Percentiles rank a stretch among this genome's conserved stretches.
Evolutionary conservation across 1,140 invertebrate genomes (phyloP).

Genomic region (Catajapyx aquilonaris): DNA sequence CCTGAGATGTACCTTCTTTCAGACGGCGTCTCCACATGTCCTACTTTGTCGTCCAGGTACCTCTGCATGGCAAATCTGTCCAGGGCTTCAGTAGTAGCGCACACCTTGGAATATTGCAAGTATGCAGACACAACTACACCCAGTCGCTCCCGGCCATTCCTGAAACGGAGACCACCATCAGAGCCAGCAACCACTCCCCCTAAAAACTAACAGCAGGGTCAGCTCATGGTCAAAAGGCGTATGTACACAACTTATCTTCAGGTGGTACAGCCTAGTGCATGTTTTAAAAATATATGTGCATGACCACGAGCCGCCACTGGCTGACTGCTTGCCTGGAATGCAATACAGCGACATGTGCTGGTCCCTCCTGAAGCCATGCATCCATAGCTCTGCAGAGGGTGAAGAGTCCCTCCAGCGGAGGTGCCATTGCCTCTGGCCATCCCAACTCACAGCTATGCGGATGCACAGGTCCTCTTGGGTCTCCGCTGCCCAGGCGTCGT

Average conservation of each 20-base stretch:
- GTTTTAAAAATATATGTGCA: too few species aligned
- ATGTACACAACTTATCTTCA: too few species aligned
- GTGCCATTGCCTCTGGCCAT: conserved; percentile 66
- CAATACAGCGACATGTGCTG: conserved; percentile 59
- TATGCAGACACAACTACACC: conserved; percentile 76
- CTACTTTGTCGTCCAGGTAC: conserved; percentile 72
- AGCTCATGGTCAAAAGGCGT: too few species aligned
- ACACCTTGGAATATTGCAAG: conserved; percentile 85
- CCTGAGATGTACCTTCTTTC: conserved; percentile 75
- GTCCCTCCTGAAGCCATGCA: conserved; percentile 59
- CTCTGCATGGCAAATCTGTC: conserved; percentile 80
- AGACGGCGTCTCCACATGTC: conserved; percentile 58
- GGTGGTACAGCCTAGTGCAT: too few species aligned
- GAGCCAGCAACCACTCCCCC: too few species aligned
- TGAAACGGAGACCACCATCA: conserved; percentile 18
- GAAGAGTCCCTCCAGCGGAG: conserved; percentile 70
- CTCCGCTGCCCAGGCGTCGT: conserved; percentile 27
- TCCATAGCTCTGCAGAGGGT: conserved; percentile 81
- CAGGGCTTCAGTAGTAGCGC: conserved; percentile 45
- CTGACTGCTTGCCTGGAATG: conserved; percentile 48
- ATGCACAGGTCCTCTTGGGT: conserved; percentile 35
- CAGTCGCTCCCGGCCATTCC: conserved; percentile 50
- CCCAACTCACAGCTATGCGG: conserved; percentile 42
- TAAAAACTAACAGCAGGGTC: too few species aligned
- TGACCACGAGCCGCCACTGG: too few species aligned